These are phyloP conservation scores for Orthosia gracilis DNA, from an alignment of 2,888 invertebrate species.

Conservation along the genomic window DNA sequence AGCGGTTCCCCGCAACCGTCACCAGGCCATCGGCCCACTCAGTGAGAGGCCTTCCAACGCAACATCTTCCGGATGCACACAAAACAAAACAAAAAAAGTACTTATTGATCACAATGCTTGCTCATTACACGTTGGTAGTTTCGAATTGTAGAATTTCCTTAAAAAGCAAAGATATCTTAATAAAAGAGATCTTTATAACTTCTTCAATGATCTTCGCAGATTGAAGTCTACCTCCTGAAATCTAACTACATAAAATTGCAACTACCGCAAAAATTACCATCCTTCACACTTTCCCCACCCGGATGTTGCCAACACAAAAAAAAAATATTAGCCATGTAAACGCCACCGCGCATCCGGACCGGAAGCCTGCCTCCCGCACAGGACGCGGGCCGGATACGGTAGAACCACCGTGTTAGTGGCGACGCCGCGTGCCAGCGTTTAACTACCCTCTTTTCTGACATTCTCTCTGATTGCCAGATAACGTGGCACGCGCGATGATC, in stretches of 20 bases:
- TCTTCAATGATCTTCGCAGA: too few species aligned
- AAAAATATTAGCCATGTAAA: conserved; percentile 57
- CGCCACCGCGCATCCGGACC: conserved; percentile 58
- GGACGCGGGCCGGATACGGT: conserved; percentile 72
- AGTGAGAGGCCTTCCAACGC: too few species aligned
- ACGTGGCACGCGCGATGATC: conserved; percentile 58
- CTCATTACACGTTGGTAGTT: too few species aligned
- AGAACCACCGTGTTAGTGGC: conserved; percentile 60
- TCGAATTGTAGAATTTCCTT: too few species aligned
- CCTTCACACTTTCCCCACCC: conserved; percentile 48
- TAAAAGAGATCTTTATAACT: too few species aligned
- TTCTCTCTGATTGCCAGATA: conserved; percentile 62
- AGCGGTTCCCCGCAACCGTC: too few species aligned
- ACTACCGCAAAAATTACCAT: conserved; percentile 22
- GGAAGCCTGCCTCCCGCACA: conserved; percentile 63
- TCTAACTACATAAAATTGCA: background rate
- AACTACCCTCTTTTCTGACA: conserved; percentile 65
- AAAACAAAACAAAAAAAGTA: too few species aligned
- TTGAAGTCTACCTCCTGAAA: background rate
- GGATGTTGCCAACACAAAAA: conserved; percentile 49
- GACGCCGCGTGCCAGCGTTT: conserved; percentile 74
- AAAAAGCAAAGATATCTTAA: too few species aligned
- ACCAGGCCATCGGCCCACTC: too few species aligned
- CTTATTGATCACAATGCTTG: too few species aligned
- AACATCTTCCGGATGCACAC: too few species aligned